Evolutionary conservation across 2,888 invertebrate species (phyloP), one percentile per base, ranked within the genome.

Genomic region (Ennomos fuscantarius): DNA sequence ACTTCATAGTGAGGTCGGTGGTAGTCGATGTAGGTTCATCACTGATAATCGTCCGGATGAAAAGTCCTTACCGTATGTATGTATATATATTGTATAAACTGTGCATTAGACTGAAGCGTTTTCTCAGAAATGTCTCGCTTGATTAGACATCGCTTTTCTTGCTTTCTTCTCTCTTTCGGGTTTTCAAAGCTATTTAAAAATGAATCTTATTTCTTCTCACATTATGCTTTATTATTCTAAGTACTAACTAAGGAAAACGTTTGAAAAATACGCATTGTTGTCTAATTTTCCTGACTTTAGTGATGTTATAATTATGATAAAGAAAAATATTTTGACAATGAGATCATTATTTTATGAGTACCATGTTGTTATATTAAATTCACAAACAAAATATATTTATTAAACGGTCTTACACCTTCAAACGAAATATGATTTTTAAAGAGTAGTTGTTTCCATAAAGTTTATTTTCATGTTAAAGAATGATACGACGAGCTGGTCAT

Each of bases 81-180:
- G 10, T 9, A 13, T 51, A 53, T 65, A 63, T 70, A 42, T 47
- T 40, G 5, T 45, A 12, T 37, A 63, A 70, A 45, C 50, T 44
- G 8, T 45, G 32, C 44, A 9, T 43, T 13, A 43, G 12, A 44
- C 37, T 45, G 10, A 39, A 77, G 68, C 66, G 70, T 69, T 69
- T 69, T 70, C 66, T 67, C 47, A 48, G 53, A 65, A 53, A 61
- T 67, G 66, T 73, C 74, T 61, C 65, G 53, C 70, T 66, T 77
- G 76, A 77, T 77, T 76, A 70, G 74, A 74, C 74, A 69, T 67
- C 67, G 68, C 66, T 73, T 72, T 69, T 9, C 48, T 39, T 47
- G 42, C 51, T 53, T 49, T 49, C 52, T 43, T 36, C 53, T 56
- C 37, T 36, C 45, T 54, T 60, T 45, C 50, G 42, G 59, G 48